Base-by-base conservation (phyloP, 2,888 invertebrate species). In the Thymelicus lineola region DNA sequence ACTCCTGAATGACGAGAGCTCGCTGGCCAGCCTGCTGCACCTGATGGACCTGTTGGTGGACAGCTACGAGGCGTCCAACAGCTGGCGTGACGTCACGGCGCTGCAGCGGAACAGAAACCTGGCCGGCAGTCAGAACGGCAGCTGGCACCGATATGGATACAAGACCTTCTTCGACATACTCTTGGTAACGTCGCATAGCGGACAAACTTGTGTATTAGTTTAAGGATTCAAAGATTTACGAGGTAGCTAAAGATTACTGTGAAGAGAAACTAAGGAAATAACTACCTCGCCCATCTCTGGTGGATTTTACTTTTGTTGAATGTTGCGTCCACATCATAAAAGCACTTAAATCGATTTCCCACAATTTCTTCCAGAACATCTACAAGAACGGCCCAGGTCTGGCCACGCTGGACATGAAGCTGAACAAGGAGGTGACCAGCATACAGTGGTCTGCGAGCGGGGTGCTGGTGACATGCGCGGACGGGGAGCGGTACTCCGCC, bases 401-500 rank as follows among this genome's bases (percentile, higher is more conserved):
- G 6, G 80, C 88, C 0, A 81, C 75, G 0, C 70, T 90, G 7
- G 83, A 86, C 0, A 80, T 86, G 1, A 81, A 86, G 36, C 67
- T 91, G 3, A 81, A 86, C 70, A 84, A 80, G 2, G 90, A 88
- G 55, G 92, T 90, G 9, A 79, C 79, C 0, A 73, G 73, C 1
- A 86, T 92, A 36, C 66, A 75, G 1, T 90, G 87, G 84, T 84
- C 87, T 0, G 17, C 67, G 0, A 73, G 76, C 0, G 78, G 81
- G 5, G 93, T 94, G 0, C 76, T 75, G 28, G 93, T 95, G 0
- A 77, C 78, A 0, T 95, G 94, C 75, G 81, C 82, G 28, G 95
- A 95, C 79, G 95, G 95, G 0, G 79, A 88, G 0, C 74, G 77
- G 0, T 95, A 94, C 74, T 82, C 78, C 28, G 95, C 96, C 0